Base-by-base conservation (phyloP, 2,888 invertebrate genomes). In the Trichogramma evanescens region DNA sequence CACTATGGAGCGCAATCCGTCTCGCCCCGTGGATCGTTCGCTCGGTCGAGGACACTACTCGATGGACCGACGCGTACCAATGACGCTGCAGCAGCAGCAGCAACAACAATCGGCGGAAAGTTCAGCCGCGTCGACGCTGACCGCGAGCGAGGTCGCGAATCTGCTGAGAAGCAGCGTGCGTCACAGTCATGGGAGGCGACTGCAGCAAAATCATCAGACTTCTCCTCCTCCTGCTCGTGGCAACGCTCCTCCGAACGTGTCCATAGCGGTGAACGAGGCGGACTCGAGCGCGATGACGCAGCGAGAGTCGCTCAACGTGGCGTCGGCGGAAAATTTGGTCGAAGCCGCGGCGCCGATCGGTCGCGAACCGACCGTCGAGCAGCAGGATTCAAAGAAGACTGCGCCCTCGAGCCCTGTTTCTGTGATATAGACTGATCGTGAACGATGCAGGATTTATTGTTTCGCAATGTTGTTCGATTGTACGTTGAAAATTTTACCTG, bases 121-220 rank as follows among this genome's bases (percentile, higher is more conserved):
- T 26, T 26, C 26, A 26, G 13, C 52, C 6, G 43, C 58, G 1
- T 75, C 81, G 1, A 80, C 80, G 41, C 70, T 84, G 58, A 82
- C 83, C 0, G 84, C 83, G 0, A 81, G 81, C 7, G 83, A 83
- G 64, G 83, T 84, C 6, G 84, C 84, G 9, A 81, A 81, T 62
- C 79, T 84, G 43, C 69, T 84, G 56, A 76, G 84, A 39, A 83
- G 81, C 68, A 84, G 84, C 68, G 82, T 84, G 63, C 77, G 84
- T 54, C 74, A 83, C 26, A 81, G 81, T 56, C 78, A 78, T 3
- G 26, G 26, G 26, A 26, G 26, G 3, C 26, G 26, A 26, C 26
- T 26, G 26, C 26, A 26, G 26, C 26, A 26, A 26, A 26, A 26
- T 26, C 26, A 26, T 26, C 26, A 26, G 26, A 26, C 26, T 26